Evolutionary conservation across 2,888 invertebrate species (phyloP).

Genomic region (Drosophila kambysellisi): DNA sequence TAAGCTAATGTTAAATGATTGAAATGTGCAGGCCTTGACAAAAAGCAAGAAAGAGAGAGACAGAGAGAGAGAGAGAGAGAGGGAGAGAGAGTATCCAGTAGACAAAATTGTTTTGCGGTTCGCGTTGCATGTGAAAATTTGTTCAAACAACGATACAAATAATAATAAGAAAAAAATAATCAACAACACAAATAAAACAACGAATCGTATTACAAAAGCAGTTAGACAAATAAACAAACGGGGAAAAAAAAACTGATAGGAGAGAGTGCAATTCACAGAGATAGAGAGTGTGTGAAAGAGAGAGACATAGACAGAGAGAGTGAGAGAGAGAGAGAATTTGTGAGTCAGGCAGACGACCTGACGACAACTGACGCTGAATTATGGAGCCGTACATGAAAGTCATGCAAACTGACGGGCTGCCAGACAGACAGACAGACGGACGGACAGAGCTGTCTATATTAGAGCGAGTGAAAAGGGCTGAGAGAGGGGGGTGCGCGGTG

Average conservation of each 20-base stretch:
- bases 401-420: conserved; percentile 65
- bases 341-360: conserved; percentile 65
- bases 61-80: neutral
- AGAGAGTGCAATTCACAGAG: conserved; percentile 13
- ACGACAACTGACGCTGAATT: conserved; percentile 67
- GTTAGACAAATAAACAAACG: conserved; percentile 73
- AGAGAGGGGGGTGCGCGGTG: neutral
- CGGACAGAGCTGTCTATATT: conserved; percentile 24
- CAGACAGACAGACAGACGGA: conserved; percentile 34
- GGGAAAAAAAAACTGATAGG: conserved; percentile 20
- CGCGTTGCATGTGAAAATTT: conserved; percentile 75
- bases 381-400: conserved; percentile 57
- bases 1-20: conserved; percentile 64
- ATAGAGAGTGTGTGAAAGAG: conserved; percentile 2
- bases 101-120: conserved; percentile 10
- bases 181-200: conserved; percentile 70
- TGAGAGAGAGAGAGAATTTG: conserved; percentile 1
- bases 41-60: neutral
- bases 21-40: conserved; percentile 7
- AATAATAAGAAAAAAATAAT: conserved; percentile 78
- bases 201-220: conserved; percentile 76
- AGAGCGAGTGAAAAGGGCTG: conserved; percentile 27
- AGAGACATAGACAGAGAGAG: conserved; percentile 1
- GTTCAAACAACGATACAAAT: conserved; percentile 67
- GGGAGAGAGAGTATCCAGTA: neutral